Base-by-base conservation (phyloP, 2,113 vertebrate species). In the Pelvicachromis taeniatus region DNA sequence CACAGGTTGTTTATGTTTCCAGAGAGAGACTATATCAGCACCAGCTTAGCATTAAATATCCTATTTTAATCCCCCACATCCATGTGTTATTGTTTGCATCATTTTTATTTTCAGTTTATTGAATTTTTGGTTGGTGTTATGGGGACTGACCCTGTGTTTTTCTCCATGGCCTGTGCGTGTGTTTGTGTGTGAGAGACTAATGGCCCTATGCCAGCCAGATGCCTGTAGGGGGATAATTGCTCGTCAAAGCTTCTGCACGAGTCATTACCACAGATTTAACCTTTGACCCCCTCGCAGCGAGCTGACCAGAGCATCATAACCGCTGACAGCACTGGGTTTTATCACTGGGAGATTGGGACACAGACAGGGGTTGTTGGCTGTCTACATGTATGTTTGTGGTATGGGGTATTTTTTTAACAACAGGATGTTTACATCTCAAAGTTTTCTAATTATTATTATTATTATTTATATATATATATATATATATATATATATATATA, bases 201-300 rank as follows among this genome's bases (percentile, higher is more conserved):
- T 90, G 85, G 83, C 79, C 45, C 55, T 6, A 42, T 78, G 87
- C 90, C 86, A 87, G 84, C 52, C 10, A 5, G 70, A 16, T 19
- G 61, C 86, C 90, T 88, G 81, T 84, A 40, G 87, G 80, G 80
- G 38, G 81, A 92, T 94, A 94, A 93, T 93, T 92, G 91, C 85
- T 92, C 87, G 35, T 94, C 94, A 94, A 87, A 91, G 88, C 90
- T 85, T 88, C 80, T 85, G 79, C 88, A 87, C 31, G 19, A 94
- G 88, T 93, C 94, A 94, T 94, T 94, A 92, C 86, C 80, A 81
- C 92, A 70, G 91, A 87, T 90, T 93, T 91, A 88, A 93, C 90
- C 89, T 91, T 52, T 91, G 88, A 91, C 83, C 86, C 50, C 63
- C 23, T 63, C 42, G 26, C 79, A 88, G 83, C 45, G 2, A 63